Evolutionary conservation across 1,140 invertebrate species (phyloP), one percentile per base, ranked within the genome.

Genomic region (Wiebesia pumilae): DNA sequence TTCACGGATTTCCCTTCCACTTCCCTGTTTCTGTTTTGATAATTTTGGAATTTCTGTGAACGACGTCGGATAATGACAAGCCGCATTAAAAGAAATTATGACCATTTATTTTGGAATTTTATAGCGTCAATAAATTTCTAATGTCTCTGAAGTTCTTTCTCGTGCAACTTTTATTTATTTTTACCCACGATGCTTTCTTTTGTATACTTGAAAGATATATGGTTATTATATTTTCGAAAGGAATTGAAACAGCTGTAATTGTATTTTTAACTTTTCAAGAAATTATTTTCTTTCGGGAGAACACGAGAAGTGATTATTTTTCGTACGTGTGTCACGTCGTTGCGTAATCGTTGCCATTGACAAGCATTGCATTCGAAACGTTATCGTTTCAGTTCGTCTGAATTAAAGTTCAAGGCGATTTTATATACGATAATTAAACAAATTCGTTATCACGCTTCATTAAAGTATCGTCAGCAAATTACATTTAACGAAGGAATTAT

Each of bases 121-220:
- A 78, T 78, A 78, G 0, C n/a, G 24, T 43, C 47, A 30, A 78
- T 78, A 54, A 78, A 78, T 54, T 19, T 43, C 47, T 54, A n/a
- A 77, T 77, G 10, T 30, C 43, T 62, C 10, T 4, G 24, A n/a
- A 47, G 7, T 35, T 35, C 47, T 30, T 78, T 33, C 51, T 47
- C 21, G 19, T 10, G 51, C 27, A 78, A n/a, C 33, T 33, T 43
- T 78, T 62, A 62, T 62, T 62, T 27, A 80, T 80, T 62, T 24
- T 27, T 30, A 65, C 58, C 27, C 24, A 10, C 21, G 79, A 62
- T 21, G 38, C 7, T 62, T 0, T 21, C 6, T 69, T 69, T 30
- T 69, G 67, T 33, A 16, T 54, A 16, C 19, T 54, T 54, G 19
- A 54, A 54, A 54, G 2, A 54, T 14, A 14, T 62, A 62, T 3